Conservation (phyloP, 1,140 invertebrate species). For the Medauroidea extradentata region DNA sequence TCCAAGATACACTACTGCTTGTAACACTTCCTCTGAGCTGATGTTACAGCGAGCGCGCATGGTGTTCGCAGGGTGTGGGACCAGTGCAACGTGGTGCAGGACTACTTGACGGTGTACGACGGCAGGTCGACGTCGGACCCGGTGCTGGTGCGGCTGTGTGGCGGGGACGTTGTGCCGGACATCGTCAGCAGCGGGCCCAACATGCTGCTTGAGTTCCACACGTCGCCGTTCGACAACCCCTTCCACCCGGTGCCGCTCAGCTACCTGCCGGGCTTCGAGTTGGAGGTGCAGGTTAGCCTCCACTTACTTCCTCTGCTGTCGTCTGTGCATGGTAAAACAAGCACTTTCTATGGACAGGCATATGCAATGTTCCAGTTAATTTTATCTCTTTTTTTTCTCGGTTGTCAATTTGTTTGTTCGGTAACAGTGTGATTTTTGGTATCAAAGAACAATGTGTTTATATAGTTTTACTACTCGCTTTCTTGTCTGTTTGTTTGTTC, state of each 20-base stretch:
- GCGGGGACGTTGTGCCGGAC: conserved; percentile 75
- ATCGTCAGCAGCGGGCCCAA: conserved; percentile 72
- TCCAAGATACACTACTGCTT: too few species aligned
- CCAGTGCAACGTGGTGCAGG: conserved; percentile 74
- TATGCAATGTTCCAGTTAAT: too few species aligned
- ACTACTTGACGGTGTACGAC: conserved; percentile 77
- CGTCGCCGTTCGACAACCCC: conserved; percentile 74
- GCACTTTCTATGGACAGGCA: too few species aligned
- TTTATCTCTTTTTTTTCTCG: too few species aligned
- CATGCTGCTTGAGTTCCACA: conserved; percentile 76
- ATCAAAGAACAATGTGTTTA: too few species aligned
- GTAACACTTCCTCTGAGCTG: too few species aligned
- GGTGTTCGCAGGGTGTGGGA: conserved; percentile 63
- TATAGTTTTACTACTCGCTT: too few species aligned
- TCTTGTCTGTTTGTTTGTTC: too few species aligned
- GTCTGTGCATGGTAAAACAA: too few species aligned
- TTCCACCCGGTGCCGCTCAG: conserved; percentile 73
- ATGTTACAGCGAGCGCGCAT: neutral
- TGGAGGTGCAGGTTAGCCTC: conserved; percentile 65
- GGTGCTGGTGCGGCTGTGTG: conserved; percentile 71
- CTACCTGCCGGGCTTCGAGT: conserved; percentile 73
- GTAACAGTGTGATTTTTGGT: too few species aligned
- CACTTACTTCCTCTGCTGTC: conserved; percentile 5
- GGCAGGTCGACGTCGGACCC: conserved; percentile 66
- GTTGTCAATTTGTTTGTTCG: too few species aligned